Evolutionary conservation across 2,797 vertebrate species (phyloP).

Genomic region (Darevskia mixta): DNA sequence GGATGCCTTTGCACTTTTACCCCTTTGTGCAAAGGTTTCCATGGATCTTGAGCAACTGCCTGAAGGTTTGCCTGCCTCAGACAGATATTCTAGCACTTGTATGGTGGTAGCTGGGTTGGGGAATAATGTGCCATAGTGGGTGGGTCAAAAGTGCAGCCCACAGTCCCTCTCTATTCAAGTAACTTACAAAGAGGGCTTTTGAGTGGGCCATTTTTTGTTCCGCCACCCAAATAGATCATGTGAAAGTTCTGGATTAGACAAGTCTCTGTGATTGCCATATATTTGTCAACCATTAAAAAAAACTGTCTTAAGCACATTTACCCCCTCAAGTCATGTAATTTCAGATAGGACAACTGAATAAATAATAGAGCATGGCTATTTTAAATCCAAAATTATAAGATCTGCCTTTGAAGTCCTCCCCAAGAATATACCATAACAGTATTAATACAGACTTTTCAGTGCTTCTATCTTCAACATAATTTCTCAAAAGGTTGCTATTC

Average conservation of each 20-base stretch:
- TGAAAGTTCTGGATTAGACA: background rate
- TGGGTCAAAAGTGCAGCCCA: background rate
- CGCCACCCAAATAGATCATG: background rate
- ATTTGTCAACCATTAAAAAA: background rate
- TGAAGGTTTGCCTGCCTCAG: background rate
- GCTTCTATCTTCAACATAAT: conserved; percentile 13
- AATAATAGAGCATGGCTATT: background rate
- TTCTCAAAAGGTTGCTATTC: conserved; percentile 1
- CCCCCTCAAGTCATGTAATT: background rate
- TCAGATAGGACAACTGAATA: background rate
- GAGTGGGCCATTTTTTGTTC: background rate
- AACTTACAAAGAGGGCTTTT: background rate
- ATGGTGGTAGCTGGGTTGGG: background rate
- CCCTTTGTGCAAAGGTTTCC: background rate
- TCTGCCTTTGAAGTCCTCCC: background rate
- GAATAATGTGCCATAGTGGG: background rate
- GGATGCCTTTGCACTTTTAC: background rate
- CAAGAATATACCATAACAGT: conserved; percentile 13
- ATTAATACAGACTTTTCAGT: conserved; percentile 41
- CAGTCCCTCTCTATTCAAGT: background rate
- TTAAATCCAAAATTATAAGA: background rate
- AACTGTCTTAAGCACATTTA: background rate
- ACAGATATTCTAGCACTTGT: background rate
- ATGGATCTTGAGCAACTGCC: background rate
- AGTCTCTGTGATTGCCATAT: background rate